phyloP scores from a whole-genome alignment of 1,140 invertebrate genomes.

The Sitophilus oryzae region DNA sequence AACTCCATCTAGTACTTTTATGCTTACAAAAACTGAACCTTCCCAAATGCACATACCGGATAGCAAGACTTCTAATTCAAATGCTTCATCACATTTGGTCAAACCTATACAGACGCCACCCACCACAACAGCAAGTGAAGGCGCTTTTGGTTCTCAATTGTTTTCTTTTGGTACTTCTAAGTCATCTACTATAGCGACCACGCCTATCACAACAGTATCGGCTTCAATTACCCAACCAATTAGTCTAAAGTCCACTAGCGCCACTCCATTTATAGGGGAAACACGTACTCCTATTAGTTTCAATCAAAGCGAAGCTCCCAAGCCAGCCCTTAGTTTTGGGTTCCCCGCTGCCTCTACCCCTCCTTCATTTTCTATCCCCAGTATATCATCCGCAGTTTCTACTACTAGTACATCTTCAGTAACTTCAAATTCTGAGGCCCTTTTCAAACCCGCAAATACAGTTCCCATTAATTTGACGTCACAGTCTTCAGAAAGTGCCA shows the following conservation, averaged over 20 bases:
- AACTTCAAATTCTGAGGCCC: no score
- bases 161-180: not conserved
- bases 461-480: no score
- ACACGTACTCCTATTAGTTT: not conserved
- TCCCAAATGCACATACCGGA: no score
- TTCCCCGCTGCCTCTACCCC: no score
- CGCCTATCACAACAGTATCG: not conserved
- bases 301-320: no score
- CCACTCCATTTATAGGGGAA: no score
- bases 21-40: not conserved
- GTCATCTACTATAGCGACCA: not conserved
- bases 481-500: not conserved
- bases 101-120: not conserved
- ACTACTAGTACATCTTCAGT: no score
- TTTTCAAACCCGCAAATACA: no score
- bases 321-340: no score
- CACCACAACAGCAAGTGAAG: not conserved
- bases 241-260: no score
- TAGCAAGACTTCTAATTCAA: not conserved
- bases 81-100: not conserved
- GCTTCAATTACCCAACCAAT: not conserved
- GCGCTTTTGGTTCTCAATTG: not conserved
- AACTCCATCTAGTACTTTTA: not conserved
- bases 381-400: no score
- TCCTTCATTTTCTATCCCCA: no score